Base-by-base conservation (phyloP, 2,113 vertebrate species). In the Bubalus kerabau region DNA sequence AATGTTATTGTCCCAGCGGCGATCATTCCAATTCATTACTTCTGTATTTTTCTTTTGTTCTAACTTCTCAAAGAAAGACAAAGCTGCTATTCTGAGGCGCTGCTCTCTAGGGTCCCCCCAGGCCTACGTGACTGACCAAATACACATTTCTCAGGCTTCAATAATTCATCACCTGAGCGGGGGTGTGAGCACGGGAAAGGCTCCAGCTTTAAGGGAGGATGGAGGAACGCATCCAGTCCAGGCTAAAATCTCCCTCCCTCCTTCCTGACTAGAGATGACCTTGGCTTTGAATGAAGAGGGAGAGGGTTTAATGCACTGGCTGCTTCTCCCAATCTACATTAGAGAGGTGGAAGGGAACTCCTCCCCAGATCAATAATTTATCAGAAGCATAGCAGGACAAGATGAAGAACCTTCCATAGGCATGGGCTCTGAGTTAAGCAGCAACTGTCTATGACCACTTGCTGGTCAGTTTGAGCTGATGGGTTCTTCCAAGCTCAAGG, bases 331-430 rank as follows among this genome's bases (percentile, higher is more conserved):
- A 13, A 21, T 84, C 88, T 80, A 64, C 94, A 88, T 86, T 50
- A 80, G 43, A 76, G 95, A 94, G 52, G 43, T 56, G 36, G 36
- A 84, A 59, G 43, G 40, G 60, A 87, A 90, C n/a, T n/a, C 71
- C 94, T 60, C 80, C 43, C 86, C 80, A 9, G 28, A 83, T 96
- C 71, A 97, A 92, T 97, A 96, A 97, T 97, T 96, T 78, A 95
- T 78, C 23, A 96, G 90, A 85, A 57, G 60, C 46, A 19, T 60
- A 23, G 56, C 14, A 1, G 12, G 54, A 92, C 0, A 5, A 62
- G 54, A 32, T 15, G 43, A 81, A 84, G 84, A 92, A 40, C 7
- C 48, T 90, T 94, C 48, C 84, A 46, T 0, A 32, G 40, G 76
- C 36, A 8, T 15, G 40, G 52, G 6, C 81, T 85, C 0, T 7